Percentiles rank a stretch among this genome's conserved stretches.
These are phyloP conservation scores for Alectura lathami DNA, from an alignment of 2,113 vertebrate genomes.

Conservation along the genomic window DNA sequence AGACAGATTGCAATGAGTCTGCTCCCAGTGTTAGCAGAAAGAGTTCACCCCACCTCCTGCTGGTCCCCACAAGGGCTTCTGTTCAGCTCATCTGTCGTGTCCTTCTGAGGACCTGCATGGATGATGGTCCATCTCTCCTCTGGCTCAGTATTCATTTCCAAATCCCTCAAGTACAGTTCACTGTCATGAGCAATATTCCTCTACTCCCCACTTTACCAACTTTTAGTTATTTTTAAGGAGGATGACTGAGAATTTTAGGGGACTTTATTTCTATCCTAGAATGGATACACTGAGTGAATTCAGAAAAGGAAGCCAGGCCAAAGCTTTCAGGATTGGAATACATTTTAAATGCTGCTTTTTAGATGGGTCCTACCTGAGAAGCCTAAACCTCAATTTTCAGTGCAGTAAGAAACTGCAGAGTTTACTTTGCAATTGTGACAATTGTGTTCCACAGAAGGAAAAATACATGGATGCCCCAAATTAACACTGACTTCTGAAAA, in stretches of 20 bases:
- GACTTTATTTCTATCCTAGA: neutral
- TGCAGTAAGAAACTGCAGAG: neutral
- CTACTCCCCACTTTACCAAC: neutral
- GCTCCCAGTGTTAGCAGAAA: neutral
- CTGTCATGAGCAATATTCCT: neutral
- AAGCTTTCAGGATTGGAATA: neutral
- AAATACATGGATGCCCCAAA: rapidly evolving
- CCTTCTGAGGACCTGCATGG: too few species aligned
- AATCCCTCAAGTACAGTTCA: neutral
- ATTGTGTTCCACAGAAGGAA: neutral
- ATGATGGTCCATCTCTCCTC: neutral
- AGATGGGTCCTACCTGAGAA: neutral
- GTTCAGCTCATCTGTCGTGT: rapidly evolving
- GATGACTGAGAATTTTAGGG: neutral
- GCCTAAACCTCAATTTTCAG: neutral
- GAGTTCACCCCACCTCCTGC: neutral
- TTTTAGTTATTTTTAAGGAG: neutral
- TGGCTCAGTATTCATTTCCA: neutral
- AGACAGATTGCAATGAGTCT: neutral
- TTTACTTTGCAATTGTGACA: neutral
- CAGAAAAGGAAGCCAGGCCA: neutral
- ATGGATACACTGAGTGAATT: neutral
- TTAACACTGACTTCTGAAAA: neutral
- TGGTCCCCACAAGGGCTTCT: neutral
- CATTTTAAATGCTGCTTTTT: neutral